These are phyloP conservation scores for Tinea pellionella DNA, from an alignment of 2,888 invertebrate species.

Conservation along the genomic window DNA sequence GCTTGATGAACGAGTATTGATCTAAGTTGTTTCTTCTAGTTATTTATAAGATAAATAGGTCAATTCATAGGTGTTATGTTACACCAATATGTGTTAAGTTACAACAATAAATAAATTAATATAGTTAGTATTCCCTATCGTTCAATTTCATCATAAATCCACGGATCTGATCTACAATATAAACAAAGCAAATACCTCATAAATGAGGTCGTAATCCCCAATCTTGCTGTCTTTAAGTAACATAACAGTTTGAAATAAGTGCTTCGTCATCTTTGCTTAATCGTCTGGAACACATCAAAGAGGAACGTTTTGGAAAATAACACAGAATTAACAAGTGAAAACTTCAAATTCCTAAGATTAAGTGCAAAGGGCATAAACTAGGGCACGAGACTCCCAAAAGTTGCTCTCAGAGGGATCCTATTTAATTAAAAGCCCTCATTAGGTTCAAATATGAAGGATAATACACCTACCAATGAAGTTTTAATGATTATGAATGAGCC, in stretches of 20 bases:
- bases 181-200: background rate
- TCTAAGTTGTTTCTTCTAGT: too few species aligned
- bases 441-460: constrained; percentile 18
- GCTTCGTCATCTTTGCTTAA: background rate
- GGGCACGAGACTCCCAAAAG: constrained; percentile 18
- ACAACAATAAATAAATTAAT: too few species aligned
- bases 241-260: background rate
- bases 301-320: background rate
- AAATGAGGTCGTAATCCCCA: background rate
- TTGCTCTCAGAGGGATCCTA: constrained; percentile 20
- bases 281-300: background rate
- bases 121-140: too few species aligned
- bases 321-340: background rate
- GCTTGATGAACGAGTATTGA: too few species aligned
- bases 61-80: too few species aligned
- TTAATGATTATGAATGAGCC: background rate
- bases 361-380: background rate
- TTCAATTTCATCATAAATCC: too few species aligned
- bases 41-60: too few species aligned
- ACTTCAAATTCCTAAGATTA: background rate
- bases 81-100: too few species aligned
- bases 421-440: constrained; percentile 24
- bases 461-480: background rate
- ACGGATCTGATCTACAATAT: too few species aligned
- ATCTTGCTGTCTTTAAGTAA: background rate